Evolutionary conservation across 2,113 vertebrate genomes (phyloP), one percentile per base, ranked within the genome.

Genomic region (Passer domesticus): DNA sequence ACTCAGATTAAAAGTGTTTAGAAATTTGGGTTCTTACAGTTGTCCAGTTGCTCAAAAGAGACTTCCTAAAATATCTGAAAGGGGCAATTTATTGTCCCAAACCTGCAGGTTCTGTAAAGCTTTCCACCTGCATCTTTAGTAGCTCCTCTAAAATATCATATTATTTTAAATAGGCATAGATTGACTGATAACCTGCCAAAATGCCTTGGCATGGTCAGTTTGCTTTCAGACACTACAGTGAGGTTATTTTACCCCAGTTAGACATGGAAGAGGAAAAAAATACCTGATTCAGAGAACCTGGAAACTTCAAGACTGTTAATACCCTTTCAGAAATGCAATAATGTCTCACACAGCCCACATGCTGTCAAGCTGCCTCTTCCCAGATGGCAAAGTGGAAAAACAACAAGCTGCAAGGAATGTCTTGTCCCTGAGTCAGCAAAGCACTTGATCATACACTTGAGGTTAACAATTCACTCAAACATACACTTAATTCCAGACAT

Each of bases 371-470:
- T 95, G 89, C 89, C 50, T 92, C 88, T 62, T 95, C 89, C 92
- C 96, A 96, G 90, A 94, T 90, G 86, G 96, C 79, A 77, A 90
- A 91, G 85, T 96, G 93, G 84, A 91, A 96, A 96, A 96, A 96
- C 90, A 94, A 91, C 91, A 91, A 95, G 72, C 89, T 80, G 50
- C 63, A 87, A 91, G 84, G 87, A 87, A 81, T 83, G 92, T 83
- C 93, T 96, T 20, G 50, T 94, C 87, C 93, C 75, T 77, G 91
- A 96, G 82, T 95, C 93, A 96, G 94, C 93, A 95, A 88, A 77
- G 87, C 67, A 35, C 79, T 96, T 16, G 37, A 85, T 92, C 84
- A 69, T 64, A 69, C 75, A 24, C 74, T 87, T 37, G 72, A 83
- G 89, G 82, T 91, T 91, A 94, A 73, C 78, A 80, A 85, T 88